Evolutionary conservation across 2,888 invertebrate species (phyloP).

Genomic region (Calliopum simillimum): DNA sequence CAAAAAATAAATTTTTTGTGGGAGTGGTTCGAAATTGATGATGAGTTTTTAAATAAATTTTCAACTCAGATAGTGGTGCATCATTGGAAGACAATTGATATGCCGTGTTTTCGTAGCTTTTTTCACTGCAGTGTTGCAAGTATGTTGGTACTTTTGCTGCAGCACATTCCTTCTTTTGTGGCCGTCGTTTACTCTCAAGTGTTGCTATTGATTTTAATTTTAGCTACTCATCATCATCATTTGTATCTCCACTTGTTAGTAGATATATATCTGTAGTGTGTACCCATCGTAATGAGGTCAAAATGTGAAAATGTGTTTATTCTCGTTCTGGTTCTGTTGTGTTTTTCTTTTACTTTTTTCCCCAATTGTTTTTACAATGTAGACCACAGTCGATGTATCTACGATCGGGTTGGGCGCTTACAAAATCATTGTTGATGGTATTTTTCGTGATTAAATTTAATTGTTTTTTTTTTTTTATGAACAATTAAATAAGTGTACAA

Average conservation of each 20-base stretch:
- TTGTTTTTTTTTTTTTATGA: neutral
- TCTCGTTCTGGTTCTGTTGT: neutral
- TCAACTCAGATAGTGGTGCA: neutral
- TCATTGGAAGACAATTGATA: slow-evolving; percentile 2
- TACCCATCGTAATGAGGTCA: slow-evolving; percentile 14
- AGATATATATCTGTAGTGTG: too few species aligned
- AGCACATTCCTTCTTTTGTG: too few species aligned
- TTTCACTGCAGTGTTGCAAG: too few species aligned
- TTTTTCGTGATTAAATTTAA: neutral
- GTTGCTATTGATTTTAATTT: slow-evolving; percentile 5
- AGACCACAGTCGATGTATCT: too few species aligned
- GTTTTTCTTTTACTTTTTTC: too few species aligned
- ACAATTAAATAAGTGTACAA: too few species aligned
- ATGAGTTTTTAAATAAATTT: neutral
- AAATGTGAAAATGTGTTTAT: slow-evolving; percentile 16
- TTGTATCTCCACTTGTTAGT: too few species aligned
- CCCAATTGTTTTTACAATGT: neutral
- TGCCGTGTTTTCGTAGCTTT: neutral
- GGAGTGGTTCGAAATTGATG: too few species aligned
- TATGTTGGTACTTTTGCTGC: too few species aligned
- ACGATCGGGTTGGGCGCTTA: neutral
- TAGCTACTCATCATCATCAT: neutral
- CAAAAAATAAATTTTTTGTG: neutral
- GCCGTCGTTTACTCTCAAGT: too few species aligned
- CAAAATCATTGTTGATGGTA: neutral